Conservation (phyloP, 1,140 invertebrate species). For the Drosophila tristis region DNA sequence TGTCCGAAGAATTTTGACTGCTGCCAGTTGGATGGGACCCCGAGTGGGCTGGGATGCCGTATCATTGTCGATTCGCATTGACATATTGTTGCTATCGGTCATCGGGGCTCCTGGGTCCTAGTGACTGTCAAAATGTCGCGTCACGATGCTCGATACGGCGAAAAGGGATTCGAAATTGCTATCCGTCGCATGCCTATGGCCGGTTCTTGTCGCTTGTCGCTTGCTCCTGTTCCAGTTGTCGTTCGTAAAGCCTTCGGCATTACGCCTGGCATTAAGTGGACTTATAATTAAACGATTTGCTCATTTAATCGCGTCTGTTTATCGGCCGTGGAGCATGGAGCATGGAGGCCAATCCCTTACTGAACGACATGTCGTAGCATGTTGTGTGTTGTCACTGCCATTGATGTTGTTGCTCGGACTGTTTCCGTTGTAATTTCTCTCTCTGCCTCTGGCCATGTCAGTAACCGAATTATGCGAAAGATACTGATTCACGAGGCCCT, state of each 20-base stretch:
- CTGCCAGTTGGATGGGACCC: conserved; percentile 29
- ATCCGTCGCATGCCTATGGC: conserved; percentile 23
- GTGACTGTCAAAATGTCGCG: conserved; percentile 72
- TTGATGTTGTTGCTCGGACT: conserved; percentile 21
- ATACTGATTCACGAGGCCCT: background rate
- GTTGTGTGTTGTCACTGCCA: conserved; percentile 27
- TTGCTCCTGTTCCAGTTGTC: background rate
- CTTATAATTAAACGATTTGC: conserved; percentile 82
- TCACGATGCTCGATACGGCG: conserved; percentile 36
- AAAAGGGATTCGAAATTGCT: conserved; percentile 57
- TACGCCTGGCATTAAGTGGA: conserved; percentile 71
- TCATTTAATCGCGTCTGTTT: conserved; percentile 75
- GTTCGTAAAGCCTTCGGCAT: conserved; percentile 64
- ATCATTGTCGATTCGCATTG: conserved; percentile 75
- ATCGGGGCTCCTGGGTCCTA: conserved; percentile 38
- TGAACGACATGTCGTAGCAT: conserved; percentile 41
- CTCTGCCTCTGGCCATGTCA: conserved; percentile 11
- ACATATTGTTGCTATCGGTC: conserved; percentile 77
- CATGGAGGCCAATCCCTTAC: conserved; percentile 38
- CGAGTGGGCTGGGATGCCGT: conserved; percentile 2
- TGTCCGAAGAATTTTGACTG: conserved; percentile 61
- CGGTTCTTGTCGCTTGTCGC: conserved; percentile 5
- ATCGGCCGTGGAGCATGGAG: conserved; percentile 41
- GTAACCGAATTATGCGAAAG: background rate
- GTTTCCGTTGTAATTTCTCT: conserved; percentile 5